Evolutionary conservation across 2,113 vertebrate genomes (phyloP).

Genomic region (Nannobrachium achirus): DNA sequence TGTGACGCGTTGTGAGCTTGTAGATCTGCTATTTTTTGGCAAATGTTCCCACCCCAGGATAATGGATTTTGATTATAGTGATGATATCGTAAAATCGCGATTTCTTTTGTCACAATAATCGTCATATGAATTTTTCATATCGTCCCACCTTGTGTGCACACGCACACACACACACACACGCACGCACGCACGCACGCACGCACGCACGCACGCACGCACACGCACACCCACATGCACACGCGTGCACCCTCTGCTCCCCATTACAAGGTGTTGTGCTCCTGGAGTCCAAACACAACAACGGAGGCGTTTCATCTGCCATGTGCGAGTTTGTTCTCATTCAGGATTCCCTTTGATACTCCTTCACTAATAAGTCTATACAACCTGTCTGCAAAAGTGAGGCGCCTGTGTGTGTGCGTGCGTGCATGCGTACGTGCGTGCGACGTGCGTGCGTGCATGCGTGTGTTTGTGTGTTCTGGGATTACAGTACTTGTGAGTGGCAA

Average conservation of each 20-base stretch:
- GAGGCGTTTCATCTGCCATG: constrained; percentile 65
- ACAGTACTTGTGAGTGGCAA: no score
- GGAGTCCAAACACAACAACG: constrained; percentile 58
- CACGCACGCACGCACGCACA: background rate
- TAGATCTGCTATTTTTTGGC: no score
- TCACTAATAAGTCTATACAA: constrained; percentile 50
- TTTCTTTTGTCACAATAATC: no score
- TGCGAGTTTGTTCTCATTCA: constrained; percentile 63
- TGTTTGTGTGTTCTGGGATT: no score
- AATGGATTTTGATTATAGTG: no score
- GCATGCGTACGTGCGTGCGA: background rate
- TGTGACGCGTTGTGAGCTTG: no score
- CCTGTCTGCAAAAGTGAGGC: background rate
- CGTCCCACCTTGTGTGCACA: no score
- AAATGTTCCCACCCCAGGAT: no score
- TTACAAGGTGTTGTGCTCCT: constrained; percentile 51
- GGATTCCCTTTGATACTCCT: constrained; percentile 63
- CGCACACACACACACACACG: background rate
- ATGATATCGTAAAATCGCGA: no score
- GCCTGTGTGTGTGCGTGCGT: background rate
- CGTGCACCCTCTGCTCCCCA: constrained; percentile 18
- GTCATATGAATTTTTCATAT: no score
- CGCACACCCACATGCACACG: background rate
- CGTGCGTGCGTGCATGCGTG: background rate
- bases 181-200: background rate